A percentile compares a stretch with the other conserved stretches of the same genome.
Evolutionary conservation across 2,797 vertebrate species (phyloP).

Genomic region (Pteronotus mesoamericanus): DNA sequence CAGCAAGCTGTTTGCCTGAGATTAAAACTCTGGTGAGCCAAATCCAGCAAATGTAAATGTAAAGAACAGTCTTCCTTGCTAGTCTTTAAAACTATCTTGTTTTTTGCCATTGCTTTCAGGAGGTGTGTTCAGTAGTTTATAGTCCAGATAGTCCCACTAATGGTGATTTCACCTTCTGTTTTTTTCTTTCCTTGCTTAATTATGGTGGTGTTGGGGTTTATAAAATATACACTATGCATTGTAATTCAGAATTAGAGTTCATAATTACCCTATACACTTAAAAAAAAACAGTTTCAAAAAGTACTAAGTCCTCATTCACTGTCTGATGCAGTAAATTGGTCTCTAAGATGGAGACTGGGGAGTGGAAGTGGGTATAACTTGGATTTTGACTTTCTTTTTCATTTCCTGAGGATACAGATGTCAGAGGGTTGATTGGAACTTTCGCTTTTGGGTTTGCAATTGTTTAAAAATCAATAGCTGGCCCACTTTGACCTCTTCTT

Average conservation of each 20-base stretch:
- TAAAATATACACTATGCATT: not conserved
- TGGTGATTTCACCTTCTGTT: not conserved
- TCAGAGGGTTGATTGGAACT: not conserved
- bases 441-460: not conserved
- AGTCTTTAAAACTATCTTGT: not conserved
- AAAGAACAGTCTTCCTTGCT: not conserved
- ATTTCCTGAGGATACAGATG: not conserved
- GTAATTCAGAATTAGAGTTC: not conserved
- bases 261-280: not conserved
- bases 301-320: not conserved
- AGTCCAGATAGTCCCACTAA: not conserved
- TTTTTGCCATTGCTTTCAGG: not conserved
- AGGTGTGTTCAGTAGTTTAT: not conserved
- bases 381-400: not conserved
- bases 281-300: not conserved
- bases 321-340: not conserved
- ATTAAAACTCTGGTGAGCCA: conserved; percentile 61
- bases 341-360: not conserved
- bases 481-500: not conserved
- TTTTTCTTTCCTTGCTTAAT: not conserved
- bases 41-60: conserved; percentile 16
- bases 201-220: not conserved
- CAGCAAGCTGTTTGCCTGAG: conserved; percentile 55
- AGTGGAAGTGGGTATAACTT: not conserved
- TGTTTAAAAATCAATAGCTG: not conserved